phyloP scores from a whole-genome alignment of 2,888 invertebrate species.

The Agonopterix arenella region DNA sequence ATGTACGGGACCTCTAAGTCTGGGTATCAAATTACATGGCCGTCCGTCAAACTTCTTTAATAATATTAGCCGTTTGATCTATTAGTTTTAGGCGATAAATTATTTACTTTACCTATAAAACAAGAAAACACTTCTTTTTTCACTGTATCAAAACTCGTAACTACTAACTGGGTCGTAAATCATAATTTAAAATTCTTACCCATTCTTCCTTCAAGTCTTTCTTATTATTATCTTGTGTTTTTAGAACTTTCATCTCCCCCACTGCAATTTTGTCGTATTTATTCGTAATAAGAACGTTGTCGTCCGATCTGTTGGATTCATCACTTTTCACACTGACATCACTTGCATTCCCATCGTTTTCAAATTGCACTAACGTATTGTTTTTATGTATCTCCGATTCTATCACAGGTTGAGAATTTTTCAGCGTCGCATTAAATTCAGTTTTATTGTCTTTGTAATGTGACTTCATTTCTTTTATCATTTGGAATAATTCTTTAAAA shows the following conservation, averaged over 20 bases:
- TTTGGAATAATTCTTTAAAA: slow-evolving; percentile 34
- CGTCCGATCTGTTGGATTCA: slow-evolving; percentile 36
- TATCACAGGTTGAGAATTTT: not conserved
- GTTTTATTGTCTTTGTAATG: not conserved
- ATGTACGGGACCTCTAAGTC: too few relatives aligned
- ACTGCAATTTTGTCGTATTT: slow-evolving; percentile 25
- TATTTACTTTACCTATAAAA: too few relatives aligned
- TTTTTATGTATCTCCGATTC: not conserved
- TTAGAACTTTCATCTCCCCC: not conserved
- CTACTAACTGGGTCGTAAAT: not conserved
- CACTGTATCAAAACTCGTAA: too few relatives aligned
- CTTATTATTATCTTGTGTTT: not conserved
- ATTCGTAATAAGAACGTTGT: slow-evolving; percentile 40
- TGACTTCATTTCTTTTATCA: slow-evolving; percentile 32
- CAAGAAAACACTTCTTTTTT: too few relatives aligned
- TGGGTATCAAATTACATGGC: too few relatives aligned
- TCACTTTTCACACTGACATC: slow-evolving; percentile 17
- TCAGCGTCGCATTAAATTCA: not conserved
- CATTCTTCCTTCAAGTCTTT: slow-evolving; percentile 19
- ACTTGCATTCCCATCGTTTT: slow-evolving; percentile 12
- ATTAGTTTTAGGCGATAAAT: too few relatives aligned
- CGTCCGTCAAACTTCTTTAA: too few relatives aligned
- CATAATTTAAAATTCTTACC: slow-evolving; percentile 19
- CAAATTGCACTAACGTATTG: not conserved
- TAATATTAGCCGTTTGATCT: too few relatives aligned